Conservation (phyloP, 2,113 vertebrate species). For the Motacilla tschutschensis region DNA sequence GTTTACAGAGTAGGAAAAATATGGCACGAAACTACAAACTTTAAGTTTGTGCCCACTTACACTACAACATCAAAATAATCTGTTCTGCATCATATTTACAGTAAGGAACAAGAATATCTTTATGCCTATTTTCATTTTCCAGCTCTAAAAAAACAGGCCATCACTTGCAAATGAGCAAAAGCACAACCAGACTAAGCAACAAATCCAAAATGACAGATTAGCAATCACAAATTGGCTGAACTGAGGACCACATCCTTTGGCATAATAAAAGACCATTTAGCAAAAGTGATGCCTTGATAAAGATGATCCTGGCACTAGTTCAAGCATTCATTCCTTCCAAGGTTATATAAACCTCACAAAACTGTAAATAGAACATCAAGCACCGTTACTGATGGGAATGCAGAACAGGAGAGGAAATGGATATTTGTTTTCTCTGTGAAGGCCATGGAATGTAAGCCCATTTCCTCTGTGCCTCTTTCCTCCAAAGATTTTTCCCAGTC, state of each 20-base stretch:
- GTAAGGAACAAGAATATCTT: neutral
- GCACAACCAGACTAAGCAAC: neutral
- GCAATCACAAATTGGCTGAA: conserved; percentile 5
- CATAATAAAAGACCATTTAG: conserved; percentile 48
- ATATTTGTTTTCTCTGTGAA: conserved; percentile 67
- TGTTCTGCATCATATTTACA: neutral
- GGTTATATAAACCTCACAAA: conserved; percentile 58
- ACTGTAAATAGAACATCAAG: conserved; percentile 57
- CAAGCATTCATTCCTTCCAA: conserved; percentile 46
- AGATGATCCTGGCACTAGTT: conserved; percentile 26
- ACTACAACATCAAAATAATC: neutral
- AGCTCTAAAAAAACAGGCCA: neutral
- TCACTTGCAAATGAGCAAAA: neutral
- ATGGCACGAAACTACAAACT: neutral
- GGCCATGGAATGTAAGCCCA: conserved; percentile 58
- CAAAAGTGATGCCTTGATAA: conserved; percentile 36
- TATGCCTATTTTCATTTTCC: neutral
- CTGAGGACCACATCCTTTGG: conserved; percentile 20
- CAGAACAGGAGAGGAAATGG: conserved; percentile 59
- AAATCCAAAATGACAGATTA: conserved; percentile 32
- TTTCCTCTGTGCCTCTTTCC: conserved; percentile 59
- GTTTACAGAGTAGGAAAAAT: neutral
- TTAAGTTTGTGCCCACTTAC: neutral
- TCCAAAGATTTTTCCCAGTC: conserved; percentile 9
- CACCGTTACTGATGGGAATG: conserved; percentile 46